Percentiles rank a stretch among this genome's conserved stretches.
Evolutionary conservation across 2,888 invertebrate species (phyloP).

Genomic region (Alviniconcha strummeri): DNA sequence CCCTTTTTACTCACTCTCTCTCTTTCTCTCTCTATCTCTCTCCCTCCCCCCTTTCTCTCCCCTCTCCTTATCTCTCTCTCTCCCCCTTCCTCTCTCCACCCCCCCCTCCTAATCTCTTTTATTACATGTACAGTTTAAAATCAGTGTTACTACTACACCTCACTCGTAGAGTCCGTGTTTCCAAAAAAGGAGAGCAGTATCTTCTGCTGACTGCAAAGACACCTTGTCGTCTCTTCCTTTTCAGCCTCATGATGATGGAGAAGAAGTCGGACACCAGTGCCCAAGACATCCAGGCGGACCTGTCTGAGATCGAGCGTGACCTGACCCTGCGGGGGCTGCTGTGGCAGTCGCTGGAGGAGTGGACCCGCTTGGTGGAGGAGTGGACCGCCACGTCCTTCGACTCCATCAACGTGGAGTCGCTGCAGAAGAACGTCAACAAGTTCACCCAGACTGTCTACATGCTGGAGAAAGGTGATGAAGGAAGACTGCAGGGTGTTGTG

Average conservation of each 20-base stretch:
- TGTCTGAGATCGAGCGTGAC: conserved; percentile 72
- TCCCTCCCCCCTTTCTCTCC: neutral
- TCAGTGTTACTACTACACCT: too few relatives aligned
- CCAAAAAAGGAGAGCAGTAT: too few relatives aligned
- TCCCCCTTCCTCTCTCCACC: neutral
- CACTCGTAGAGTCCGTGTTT: too few relatives aligned
- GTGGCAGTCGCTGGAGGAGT: conserved; percentile 72
- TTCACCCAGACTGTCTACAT: conserved; percentile 74
- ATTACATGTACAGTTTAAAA: too few relatives aligned
- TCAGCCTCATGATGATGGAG: conserved; percentile 53
- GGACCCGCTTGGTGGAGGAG: conserved; percentile 68
- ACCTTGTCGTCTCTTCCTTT: neutral
- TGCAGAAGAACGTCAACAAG: conserved; percentile 72
- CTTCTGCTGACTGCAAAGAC: too few relatives aligned
- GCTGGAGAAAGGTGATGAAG: conserved; percentile 71
- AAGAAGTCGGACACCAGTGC: conserved; percentile 64
- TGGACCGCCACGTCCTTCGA: conserved; percentile 71
- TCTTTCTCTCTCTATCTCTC: neutral
- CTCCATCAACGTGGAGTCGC: conserved; percentile 67
- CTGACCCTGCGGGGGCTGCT: conserved; percentile 69
- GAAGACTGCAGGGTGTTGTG: neutral
- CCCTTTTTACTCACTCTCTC: neutral
- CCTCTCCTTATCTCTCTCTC: neutral
- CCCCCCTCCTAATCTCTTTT: too few relatives aligned
- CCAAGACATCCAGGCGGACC: conserved; percentile 68